Evolutionary conservation across 1,140 invertebrate species (phyloP), one percentile per base, ranked within the genome.

Genomic region (Drosophila lacertosa): DNA sequence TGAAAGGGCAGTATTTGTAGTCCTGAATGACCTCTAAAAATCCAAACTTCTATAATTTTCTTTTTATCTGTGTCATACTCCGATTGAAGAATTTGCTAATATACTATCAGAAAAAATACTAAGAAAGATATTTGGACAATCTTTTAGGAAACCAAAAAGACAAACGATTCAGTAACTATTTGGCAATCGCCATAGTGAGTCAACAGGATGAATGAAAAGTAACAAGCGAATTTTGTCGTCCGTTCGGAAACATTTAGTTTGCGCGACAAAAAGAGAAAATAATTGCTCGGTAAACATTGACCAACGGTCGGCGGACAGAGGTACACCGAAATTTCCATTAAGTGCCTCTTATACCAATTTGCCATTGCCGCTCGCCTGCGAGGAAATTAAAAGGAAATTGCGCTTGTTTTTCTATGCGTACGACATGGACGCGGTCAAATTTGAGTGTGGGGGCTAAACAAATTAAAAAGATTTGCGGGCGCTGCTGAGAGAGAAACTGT

Each of bases 351-450:
- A 72, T 60, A 22, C 32, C 50, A 42, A 67, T 62, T 80, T 54
- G 26, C 54, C 64, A 35, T 54, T 48, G 59, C 60, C 63, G 62
- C 45, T 55, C 59, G 60, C 59, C 54, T 64, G 55, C 24, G 57
- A 77, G 81, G 73, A 86, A 86, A 86, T 88, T 88, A 72, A 88
- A 82, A 78, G 82, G 82, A 88, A 88, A 88, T 88, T 78, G 83
- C 45, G 44, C 78, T 88, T 89, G 83, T 82, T 84, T 73, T 66
- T 26, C 13, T 22, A 15, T 13, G 18, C 22, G 29, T 29, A 37
- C 7, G 6, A 16, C 15, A 29, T 48, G 13, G 45, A 48, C 26
- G 45, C 9, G 24, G 6, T n/a, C 45, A 24, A 48, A 24, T 48
- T 48, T 24, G 24, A 7, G 10, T 16, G 24, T 9, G 13, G 6